phyloP scores from a whole-genome alignment of 1,140 invertebrate species.

The Drosophila tropicalis region DNA sequence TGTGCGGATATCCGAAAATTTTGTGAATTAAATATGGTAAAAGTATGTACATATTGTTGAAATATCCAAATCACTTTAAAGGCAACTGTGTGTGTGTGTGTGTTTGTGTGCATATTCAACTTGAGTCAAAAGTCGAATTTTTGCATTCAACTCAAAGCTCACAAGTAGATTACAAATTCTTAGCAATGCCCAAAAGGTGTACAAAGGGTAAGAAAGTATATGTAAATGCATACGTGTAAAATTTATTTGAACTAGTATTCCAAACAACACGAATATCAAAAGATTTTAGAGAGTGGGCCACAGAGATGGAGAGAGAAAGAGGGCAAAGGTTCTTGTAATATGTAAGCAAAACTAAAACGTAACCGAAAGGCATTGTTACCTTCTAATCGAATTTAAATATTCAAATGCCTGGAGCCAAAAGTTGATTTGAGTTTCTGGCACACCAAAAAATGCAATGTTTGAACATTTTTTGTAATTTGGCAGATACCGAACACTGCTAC shows the following conservation, averaged over 20 bases:
- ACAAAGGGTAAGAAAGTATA: conserved; percentile 36
- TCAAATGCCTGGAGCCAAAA: conserved; percentile 42
- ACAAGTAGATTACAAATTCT: conserved; percentile 44
- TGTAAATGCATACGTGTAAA: conserved; percentile 46
- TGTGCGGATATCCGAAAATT: conserved; percentile 53
- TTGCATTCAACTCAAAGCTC: conserved; percentile 37
- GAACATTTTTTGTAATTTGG: conserved; percentile 46
- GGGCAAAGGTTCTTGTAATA: background rate
- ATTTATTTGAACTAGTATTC: background rate
- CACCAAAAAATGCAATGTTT: conserved; percentile 37
- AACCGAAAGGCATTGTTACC: conserved; percentile 21
- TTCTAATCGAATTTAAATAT: conserved; percentile 67
- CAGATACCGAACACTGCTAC: background rate
- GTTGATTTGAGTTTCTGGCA: conserved; percentile 28
- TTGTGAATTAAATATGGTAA: conserved; percentile 62
- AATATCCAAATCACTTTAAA: conserved; percentile 38
- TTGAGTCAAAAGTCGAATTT: conserved; percentile 27
- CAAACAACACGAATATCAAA: conserved; percentile 16
- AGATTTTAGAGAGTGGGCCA: too few relatives aligned
- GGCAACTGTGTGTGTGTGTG: background rate
- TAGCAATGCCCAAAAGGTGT: conserved; percentile 54
- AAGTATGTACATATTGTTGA: conserved; percentile 67
- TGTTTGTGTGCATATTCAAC: background rate
- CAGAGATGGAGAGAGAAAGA: conserved; percentile 9
- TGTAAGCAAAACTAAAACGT: conserved; percentile 21